A percentile compares a stretch with the other conserved stretches of the same genome.
phyloP scores from a whole-genome alignment of 1,140 invertebrate species.

The Scaptomyza pallida region DNA sequence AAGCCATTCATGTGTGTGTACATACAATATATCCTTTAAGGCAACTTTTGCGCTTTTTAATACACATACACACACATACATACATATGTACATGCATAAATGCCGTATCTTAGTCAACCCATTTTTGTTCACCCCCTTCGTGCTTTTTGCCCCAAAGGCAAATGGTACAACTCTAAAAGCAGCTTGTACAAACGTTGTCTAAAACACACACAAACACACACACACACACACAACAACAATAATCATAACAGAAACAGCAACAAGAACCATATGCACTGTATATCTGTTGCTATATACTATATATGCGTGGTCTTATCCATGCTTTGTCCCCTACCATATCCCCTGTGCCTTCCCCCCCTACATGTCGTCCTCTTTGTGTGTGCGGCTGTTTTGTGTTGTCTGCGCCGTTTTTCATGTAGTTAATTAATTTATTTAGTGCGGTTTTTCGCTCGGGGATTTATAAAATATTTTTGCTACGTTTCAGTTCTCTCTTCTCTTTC shows the following conservation, averaged over 20 bases:
- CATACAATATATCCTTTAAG: slow-evolving; percentile 56
- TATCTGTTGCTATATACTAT: slow-evolving; percentile 22
- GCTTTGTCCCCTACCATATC: slow-evolving; percentile 2
- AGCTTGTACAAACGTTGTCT: slow-evolving; percentile 45
- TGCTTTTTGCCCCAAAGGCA: slow-evolving; percentile 57
- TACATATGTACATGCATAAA: background rate
- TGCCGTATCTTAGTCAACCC: slow-evolving; percentile 5
- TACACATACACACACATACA: slow-evolving; percentile 30
- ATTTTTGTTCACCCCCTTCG: slow-evolving; percentile 31
- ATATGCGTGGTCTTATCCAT: slow-evolving; percentile 40
- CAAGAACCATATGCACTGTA: background rate
- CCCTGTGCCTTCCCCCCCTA: background rate
- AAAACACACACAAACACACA: slow-evolving; percentile 41
- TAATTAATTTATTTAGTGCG: slow-evolving; percentile 78
- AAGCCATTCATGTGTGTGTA: slow-evolving; percentile 59
- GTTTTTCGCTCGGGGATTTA: slow-evolving; percentile 73
- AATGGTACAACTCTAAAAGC: slow-evolving; percentile 54
- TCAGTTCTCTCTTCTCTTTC: slow-evolving; percentile 27
- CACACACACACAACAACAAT: slow-evolving; percentile 22
- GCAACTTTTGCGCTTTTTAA: slow-evolving; percentile 73
- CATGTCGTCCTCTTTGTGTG: slow-evolving; percentile 44
- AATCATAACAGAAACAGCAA: background rate
- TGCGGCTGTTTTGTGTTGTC: slow-evolving; percentile 31
- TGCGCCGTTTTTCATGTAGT: slow-evolving; percentile 61
- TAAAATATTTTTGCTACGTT: slow-evolving; percentile 64